These are phyloP conservation scores for Otus sunia DNA, from an alignment of 2,113 vertebrate species.

Conservation along the genomic window DNA sequence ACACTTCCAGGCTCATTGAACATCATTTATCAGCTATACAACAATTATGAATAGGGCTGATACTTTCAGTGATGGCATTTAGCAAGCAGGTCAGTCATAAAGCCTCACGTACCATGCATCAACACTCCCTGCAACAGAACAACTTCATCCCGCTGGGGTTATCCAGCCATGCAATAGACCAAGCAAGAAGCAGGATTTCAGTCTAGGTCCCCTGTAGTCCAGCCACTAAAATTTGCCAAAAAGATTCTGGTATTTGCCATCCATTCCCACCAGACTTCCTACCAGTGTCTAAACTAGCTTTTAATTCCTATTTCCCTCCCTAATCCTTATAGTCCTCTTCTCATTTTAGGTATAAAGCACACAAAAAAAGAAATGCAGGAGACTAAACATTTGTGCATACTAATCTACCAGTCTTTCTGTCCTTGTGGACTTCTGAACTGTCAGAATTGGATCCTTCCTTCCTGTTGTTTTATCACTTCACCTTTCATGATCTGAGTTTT, in stretches of 20 bases:
- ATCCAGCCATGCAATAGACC: not conserved
- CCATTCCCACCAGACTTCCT: not conserved
- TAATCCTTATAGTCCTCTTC: not conserved
- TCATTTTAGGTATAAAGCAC: not conserved
- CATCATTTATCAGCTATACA: not conserved
- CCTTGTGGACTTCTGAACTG: not conserved
- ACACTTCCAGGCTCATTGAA: not conserved
- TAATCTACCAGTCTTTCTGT: not conserved
- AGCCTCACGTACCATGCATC: accelerated
- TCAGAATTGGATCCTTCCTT: not conserved
- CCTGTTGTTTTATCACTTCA: not conserved
- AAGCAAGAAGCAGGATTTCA: not conserved
- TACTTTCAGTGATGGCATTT: accelerated
- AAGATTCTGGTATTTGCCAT: not conserved
- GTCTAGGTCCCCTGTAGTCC: not conserved
- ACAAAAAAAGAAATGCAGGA: not conserved
- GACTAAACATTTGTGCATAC: not conserved
- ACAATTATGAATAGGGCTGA: not conserved
- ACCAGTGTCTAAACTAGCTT: not conserved
- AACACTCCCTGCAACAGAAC: not conserved
- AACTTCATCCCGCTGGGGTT: accelerated
- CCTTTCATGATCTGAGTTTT: not conserved
- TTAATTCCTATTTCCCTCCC: not conserved
- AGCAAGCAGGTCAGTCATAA: not conserved
- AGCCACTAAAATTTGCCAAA: not conserved